A percentile compares a stretch with the other conserved stretches of the same genome.
Conservation (phyloP, 2,797 vertebrate species). For the Siniperca scherzeri region DNA sequence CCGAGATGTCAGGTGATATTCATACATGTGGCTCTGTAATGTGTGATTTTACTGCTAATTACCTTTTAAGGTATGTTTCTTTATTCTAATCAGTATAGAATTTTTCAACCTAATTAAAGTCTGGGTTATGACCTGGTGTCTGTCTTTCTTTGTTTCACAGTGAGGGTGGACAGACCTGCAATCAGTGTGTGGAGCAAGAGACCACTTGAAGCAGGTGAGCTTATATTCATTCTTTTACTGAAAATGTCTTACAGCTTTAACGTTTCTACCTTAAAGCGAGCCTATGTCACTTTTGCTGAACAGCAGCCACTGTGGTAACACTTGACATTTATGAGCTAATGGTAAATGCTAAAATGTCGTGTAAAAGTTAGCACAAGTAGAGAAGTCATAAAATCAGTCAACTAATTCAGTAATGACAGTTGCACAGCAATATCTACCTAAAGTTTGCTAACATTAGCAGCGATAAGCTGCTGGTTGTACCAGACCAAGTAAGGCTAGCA, state of each 20-base stretch:
- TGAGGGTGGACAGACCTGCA: slow-evolving; percentile 47
- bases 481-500: too few relatives aligned
- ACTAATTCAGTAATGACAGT: neutral
- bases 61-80: slow-evolving; percentile 24
- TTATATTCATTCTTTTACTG: neutral
- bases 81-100: neutral
- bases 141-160: slow-evolving; percentile 68
- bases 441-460: neutral
- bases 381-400: neutral
- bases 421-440: neutral
- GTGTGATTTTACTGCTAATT: slow-evolving; percentile 3
- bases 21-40: neutral
- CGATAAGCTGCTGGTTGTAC: too few relatives aligned
- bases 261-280: neutral
- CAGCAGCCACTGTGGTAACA: neutral
- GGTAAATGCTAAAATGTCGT: neutral
- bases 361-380: neutral
- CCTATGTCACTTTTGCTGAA: neutral
- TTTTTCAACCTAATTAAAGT: neutral
- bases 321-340: neutral
- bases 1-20: neutral
- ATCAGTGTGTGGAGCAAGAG: slow-evolving; percentile 81
- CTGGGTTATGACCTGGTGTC: neutral
- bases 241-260: neutral
- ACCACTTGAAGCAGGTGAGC: slow-evolving; percentile 76